Evolutionary conservation across 2,888 invertebrate genomes (phyloP).

Genomic region (Pammene aurita): DNA sequence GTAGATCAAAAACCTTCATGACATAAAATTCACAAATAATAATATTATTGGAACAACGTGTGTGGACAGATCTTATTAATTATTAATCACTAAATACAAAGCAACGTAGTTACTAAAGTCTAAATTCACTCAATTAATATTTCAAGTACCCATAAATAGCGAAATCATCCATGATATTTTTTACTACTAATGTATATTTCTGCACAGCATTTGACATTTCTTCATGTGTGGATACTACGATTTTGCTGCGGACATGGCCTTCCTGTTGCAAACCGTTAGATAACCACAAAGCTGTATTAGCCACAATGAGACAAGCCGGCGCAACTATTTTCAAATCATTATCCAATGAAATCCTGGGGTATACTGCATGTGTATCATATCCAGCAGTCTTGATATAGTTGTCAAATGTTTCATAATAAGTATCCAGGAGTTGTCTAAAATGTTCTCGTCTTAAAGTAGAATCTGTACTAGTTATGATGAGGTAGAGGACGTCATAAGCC

Average conservation of each 20-base stretch:
- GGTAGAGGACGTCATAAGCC: slow-evolving; percentile 68
- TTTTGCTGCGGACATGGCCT: slow-evolving; percentile 72
- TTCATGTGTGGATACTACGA: slow-evolving; percentile 53
- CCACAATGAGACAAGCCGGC: slow-evolving; percentile 69
- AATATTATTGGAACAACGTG: no score
- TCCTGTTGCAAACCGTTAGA: slow-evolving; percentile 70
- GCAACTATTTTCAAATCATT: slow-evolving; percentile 64
- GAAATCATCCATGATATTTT: slow-evolving; percentile 67
- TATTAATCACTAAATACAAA: no score
- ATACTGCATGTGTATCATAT: slow-evolving; percentile 53
- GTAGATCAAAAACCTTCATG: no score
- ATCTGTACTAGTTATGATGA: slow-evolving; percentile 67
- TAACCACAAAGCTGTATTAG: slow-evolving; percentile 74
- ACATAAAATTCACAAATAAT: no score
- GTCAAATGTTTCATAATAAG: slow-evolving; percentile 63
- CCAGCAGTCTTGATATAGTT: slow-evolving; percentile 49
- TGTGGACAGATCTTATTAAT: no score
- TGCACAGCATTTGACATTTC: slow-evolving; percentile 58
- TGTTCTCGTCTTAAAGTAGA: slow-evolving; percentile 54
- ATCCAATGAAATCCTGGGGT: slow-evolving; percentile 60
- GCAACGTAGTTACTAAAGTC: no score
- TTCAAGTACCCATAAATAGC: slow-evolving; percentile 57
- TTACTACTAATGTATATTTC: slow-evolving; percentile 60
- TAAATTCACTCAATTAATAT: slow-evolving; percentile 7
- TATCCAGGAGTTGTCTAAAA: slow-evolving; percentile 58